Evolutionary conservation across 2,797 vertebrate species (phyloP).

Genomic region (Gadopsis bispinosus): DNA sequence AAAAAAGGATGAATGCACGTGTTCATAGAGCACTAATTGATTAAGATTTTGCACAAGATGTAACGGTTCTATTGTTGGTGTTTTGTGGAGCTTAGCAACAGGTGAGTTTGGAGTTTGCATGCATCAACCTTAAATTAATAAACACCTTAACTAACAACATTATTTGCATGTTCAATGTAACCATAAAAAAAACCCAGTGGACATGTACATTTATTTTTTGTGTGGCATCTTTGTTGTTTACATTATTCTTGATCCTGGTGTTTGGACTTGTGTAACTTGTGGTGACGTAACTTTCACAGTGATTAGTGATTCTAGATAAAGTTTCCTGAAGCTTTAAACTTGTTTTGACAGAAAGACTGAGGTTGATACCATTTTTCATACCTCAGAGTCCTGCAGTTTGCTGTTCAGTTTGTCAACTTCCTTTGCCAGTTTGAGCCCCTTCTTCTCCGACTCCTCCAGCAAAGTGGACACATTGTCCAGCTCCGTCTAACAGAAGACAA

Average conservation of each 20-base stretch:
- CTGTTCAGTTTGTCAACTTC: conserved; percentile 92
- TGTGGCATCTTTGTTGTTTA: background rate
- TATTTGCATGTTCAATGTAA: background rate
- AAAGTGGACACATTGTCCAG: conserved; percentile 92
- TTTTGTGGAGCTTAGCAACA: background rate
- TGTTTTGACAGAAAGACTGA: background rate
- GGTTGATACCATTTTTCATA: conserved; percentile 49
- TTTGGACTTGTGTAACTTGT: background rate
- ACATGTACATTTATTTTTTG: background rate
- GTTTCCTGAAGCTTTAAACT: background rate
- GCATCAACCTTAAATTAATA: background rate
- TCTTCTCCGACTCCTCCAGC: conserved; percentile 96
- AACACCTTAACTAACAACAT: background rate
- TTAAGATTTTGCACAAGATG: background rate
- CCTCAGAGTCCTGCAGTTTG: conserved; percentile 97
- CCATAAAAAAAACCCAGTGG: background rate
- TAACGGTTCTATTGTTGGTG: background rate
- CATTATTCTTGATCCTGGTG: background rate
- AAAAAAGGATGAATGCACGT: background rate
- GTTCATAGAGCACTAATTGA: background rate
- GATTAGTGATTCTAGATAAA: background rate
- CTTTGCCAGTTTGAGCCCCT: conserved; percentile 94
- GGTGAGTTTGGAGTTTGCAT: background rate
- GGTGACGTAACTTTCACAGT: background rate
- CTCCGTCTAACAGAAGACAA: conserved; percentile 85